Base-by-base conservation (phyloP, 2,888 invertebrate species). In the Eupithecia insigniata region DNA sequence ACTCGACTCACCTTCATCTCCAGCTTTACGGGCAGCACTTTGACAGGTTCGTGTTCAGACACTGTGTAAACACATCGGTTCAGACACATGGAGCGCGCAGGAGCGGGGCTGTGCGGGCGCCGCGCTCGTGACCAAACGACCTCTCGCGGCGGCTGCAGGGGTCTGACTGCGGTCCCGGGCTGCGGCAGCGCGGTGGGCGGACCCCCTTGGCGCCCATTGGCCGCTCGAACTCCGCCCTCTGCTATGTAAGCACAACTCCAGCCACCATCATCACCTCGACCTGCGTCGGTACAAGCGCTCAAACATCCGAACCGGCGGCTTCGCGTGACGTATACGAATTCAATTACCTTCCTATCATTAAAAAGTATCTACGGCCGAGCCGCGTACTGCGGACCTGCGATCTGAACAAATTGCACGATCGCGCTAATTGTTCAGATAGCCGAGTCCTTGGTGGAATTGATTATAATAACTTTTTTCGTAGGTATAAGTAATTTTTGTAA, bases 1-100 rank as follows among this genome's bases (percentile, higher is more conserved):
- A 60, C 14, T 18, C 18, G 28, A 79, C 89, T 86, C 80, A 92
- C 92, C 92, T 92, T 92, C 92, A 92, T 92, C 81, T 92, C 91
- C 82, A 88, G 77, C 82, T 91, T 91, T 74, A 90, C 89, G 80
- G 86, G 87, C 87, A 90, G 88, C 92, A 91, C 90, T 85, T 89
- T 90, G 88, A 77, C 81, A 81, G 82, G 73, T 76, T 79, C 74
- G 81, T 78, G 75, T 55, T 55, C 12, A 75, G 79, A 78, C 88
- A 84, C 85, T 85, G 74, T 75, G 65, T 16, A 67, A 70, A 72
- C 78, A 76, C 70, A 74, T 76, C 69, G 58, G 60, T 39, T 64
- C 22, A 10, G 39, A 70, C 71, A 74, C 68, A 68, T 70, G 67
- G 28, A 46, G 69, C 69, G 69, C 70, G 73, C 68, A 70, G 70